phyloP scores from a whole-genome alignment of 2,888 invertebrate species.

The Beris chalybata region DNA sequence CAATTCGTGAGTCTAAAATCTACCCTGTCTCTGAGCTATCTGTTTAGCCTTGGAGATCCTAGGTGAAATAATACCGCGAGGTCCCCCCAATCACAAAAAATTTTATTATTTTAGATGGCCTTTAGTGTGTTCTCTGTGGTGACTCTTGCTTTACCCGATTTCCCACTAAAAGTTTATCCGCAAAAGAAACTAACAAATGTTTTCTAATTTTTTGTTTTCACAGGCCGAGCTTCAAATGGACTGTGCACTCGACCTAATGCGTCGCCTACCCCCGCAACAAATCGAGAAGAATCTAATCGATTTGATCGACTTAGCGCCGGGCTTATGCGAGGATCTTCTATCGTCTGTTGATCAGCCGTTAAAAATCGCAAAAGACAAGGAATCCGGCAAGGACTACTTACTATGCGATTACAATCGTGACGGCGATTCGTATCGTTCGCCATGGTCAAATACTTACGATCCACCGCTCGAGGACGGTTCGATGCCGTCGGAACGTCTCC shows the following conservation, averaged over 20 bases:
- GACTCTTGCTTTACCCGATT: too few relatives aligned
- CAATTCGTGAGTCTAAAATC: too few relatives aligned
- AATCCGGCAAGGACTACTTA: slow-evolving; percentile 94
- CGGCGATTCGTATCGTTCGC: slow-evolving; percentile 97
- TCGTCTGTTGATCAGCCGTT: slow-evolving; percentile 98
- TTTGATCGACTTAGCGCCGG: slow-evolving; percentile 94
- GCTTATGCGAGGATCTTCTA: slow-evolving; percentile 93
- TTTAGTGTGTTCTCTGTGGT: too few relatives aligned
- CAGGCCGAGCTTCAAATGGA: slow-evolving; percentile 97
- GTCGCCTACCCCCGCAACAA: slow-evolving; percentile 97
- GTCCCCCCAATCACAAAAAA: too few relatives aligned
- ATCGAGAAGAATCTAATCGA: slow-evolving; percentile 98
- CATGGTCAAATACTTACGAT: slow-evolving; percentile 98
- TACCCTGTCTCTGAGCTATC: too few relatives aligned
- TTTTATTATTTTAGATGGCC: too few relatives aligned
- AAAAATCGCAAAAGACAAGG: slow-evolving; percentile 94
- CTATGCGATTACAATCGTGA: slow-evolving; percentile 99
- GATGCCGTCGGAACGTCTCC: slow-evolving; percentile 93
- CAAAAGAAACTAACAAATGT: background rate
- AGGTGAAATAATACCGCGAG: too few relatives aligned
- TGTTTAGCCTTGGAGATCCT: too few relatives aligned
- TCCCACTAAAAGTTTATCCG: background rate
- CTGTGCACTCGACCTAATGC: slow-evolving; percentile 98
- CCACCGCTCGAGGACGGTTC: slow-evolving; percentile 98
- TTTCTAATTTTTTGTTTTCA: slow-evolving; percentile 43